These are phyloP conservation scores for Diadegma fenestrale DNA, from an alignment of 2,888 invertebrate species.

Conservation along the genomic window DNA sequence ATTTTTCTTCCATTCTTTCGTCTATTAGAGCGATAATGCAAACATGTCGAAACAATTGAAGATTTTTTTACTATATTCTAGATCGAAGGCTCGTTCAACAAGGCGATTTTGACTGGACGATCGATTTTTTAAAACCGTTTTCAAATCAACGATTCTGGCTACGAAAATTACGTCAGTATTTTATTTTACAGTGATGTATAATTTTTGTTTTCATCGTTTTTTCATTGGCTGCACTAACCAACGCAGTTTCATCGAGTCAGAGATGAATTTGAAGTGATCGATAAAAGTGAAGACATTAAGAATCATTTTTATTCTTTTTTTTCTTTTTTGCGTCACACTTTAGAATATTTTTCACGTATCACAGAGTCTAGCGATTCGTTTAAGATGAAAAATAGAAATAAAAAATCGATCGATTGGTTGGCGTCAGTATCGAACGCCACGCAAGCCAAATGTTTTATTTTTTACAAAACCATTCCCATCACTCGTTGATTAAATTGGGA, in stretches of 20 bases:
- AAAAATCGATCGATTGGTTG: constrained; percentile 38
- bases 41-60: constrained; percentile 52
- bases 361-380: constrained; percentile 58
- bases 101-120: constrained; percentile 64
- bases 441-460: constrained; percentile 16
- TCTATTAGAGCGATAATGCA: constrained; percentile 51
- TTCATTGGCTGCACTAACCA: constrained; percentile 13
- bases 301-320: not conserved
- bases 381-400: constrained; percentile 26
- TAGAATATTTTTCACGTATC: constrained; percentile 46
- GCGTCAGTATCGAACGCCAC: constrained; percentile 30
- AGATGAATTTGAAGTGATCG: not conserved
- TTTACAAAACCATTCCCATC: not conserved
- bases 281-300: not conserved
- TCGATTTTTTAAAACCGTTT: constrained; percentile 26
- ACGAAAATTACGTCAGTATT: constrained; percentile 14
- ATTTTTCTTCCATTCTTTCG: constrained; percentile 18
- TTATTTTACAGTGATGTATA: not conserved
- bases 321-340: not conserved
- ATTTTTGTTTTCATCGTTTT: constrained; percentile 6
- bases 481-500: constrained; percentile 17
- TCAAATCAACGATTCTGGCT: constrained; percentile 29
- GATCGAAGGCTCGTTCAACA: constrained; percentile 61
- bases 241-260: constrained; percentile 12
- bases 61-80: constrained; percentile 45